Evolutionary conservation across 2,113 vertebrate species (phyloP).

Genomic region (Daboia siamensis): DNA sequence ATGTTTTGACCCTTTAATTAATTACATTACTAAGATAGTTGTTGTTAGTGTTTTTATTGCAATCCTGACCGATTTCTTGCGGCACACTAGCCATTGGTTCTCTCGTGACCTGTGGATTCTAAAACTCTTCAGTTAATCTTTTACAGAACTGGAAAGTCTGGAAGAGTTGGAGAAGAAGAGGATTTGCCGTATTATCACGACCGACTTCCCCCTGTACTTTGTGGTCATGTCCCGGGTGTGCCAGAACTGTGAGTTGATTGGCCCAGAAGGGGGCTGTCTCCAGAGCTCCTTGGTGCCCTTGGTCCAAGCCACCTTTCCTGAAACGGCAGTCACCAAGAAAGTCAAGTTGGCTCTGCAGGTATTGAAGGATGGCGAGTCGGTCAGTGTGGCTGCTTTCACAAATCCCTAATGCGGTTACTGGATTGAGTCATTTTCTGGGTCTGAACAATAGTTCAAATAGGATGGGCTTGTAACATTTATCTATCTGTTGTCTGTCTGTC

Average conservation of each 20-base stretch:
- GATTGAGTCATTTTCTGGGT: background rate
- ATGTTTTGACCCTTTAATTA: background rate
- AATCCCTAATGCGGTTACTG: background rate
- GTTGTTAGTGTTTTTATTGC: background rate
- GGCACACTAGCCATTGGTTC: background rate
- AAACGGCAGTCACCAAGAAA: constrained; percentile 89
- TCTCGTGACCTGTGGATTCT: background rate
- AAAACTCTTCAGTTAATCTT: background rate
- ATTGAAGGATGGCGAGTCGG: background rate
- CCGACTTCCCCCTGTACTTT: constrained; percentile 95
- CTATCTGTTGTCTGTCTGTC: no score
- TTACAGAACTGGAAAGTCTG: constrained; percentile 87
- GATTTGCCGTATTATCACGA: constrained; percentile 92
- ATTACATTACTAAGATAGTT: background rate
- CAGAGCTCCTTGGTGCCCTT: constrained; percentile 86
- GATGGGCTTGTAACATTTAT: background rate
- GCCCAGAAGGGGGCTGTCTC: constrained; percentile 86
- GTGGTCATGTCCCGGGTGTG: constrained; percentile 91
- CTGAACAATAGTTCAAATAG: background rate
- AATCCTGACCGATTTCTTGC: background rate
- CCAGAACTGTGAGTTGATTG: constrained; percentile 88
- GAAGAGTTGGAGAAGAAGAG: constrained; percentile 92
- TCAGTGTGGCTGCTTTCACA: background rate
- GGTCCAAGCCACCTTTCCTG: constrained; percentile 91
- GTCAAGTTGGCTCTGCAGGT: constrained; percentile 95